Base-by-base conservation (phyloP, 2,113 vertebrate species). In the Rissa tridactyla region DNA sequence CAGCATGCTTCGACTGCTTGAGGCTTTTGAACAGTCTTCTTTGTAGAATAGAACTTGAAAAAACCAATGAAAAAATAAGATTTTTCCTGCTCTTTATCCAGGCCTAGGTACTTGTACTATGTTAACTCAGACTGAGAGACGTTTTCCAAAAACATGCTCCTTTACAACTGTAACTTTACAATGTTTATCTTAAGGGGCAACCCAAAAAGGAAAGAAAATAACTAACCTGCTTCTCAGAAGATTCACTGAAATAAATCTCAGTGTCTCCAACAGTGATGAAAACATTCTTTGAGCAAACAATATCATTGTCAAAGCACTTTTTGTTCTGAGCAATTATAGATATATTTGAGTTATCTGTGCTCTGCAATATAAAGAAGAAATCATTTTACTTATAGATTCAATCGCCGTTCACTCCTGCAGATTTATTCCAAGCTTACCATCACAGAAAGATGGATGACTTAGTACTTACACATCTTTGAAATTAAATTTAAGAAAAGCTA, bases 241-340 rank as follows among this genome's bases (percentile, higher is more conserved):
- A 98, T 91, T 99, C 99, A 66, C 97, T 99, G 96, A 99, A 99
- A 98, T 99, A 99, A 98, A 99, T 99, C 93, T 99, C 99, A 94
- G 98, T 99, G 49, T 98, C 98, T 70, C 99, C 99, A 97, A 99
- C 97, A 72, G 99, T 98, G 97, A 99, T 99, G 88, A 99, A 98
- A 97, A 99, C 97, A 96, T 98, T 98, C 98, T 99, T 99, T 57
- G 99, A 99, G 92, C 99, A 99, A 94, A 99, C 98, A 95, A 99
- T 99, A 82, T 99, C 99, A 34, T 99, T 99, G 97, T 99, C 99
- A 97, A 99, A 99, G 97, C 99, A 99, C 97, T 99, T 99, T 97
- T 99, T 99, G 97, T 99, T 99, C 97, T 99, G 99, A 76, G 99
- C 97, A 91, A 99, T 99, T 97, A 99, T 98, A 95, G 99, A 99